Conservation (phyloP, 2,888 invertebrate genomes). For the Cremastinae sp. region DNA sequence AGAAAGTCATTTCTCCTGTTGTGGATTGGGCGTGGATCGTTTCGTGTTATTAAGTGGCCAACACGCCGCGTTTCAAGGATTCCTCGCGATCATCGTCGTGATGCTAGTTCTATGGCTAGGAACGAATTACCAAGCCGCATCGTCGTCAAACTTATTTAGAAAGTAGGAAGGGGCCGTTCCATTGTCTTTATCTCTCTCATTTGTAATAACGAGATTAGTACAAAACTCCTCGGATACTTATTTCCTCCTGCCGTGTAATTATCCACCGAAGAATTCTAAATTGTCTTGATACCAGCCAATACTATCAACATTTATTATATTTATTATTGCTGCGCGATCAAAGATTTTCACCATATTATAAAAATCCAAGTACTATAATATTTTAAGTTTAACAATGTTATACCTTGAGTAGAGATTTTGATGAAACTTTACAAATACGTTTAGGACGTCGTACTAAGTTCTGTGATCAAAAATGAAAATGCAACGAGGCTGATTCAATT, state of each 20-base stretch:
- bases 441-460: no score
- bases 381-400: no score
- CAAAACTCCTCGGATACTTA: conserved; percentile 10
- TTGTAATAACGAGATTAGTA: conserved; percentile 27
- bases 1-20: conserved; percentile 59
- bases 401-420: no score
- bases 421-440: no score
- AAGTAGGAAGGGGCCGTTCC: conserved; percentile 34
- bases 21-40: conserved; percentile 47
- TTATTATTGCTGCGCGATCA: no score
- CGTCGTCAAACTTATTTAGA: conserved; percentile 53
- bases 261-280: not conserved
- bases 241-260: not conserved
- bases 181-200: conserved; percentile 18
- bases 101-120: conserved; percentile 29
- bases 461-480: no score
- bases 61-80: conserved; percentile 43
- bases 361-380: no score
- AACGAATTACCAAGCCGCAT: conserved; percentile 40
- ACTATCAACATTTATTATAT: conserved; percentile 1
- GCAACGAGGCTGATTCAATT: no score
- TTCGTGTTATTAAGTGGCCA: conserved; percentile 52
- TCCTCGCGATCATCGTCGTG: conserved; percentile 30
- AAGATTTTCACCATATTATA: no score
- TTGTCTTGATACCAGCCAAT: not conserved